Conservation (phyloP, 2,113 vertebrate species). For the Cavia porcellus region DNA sequence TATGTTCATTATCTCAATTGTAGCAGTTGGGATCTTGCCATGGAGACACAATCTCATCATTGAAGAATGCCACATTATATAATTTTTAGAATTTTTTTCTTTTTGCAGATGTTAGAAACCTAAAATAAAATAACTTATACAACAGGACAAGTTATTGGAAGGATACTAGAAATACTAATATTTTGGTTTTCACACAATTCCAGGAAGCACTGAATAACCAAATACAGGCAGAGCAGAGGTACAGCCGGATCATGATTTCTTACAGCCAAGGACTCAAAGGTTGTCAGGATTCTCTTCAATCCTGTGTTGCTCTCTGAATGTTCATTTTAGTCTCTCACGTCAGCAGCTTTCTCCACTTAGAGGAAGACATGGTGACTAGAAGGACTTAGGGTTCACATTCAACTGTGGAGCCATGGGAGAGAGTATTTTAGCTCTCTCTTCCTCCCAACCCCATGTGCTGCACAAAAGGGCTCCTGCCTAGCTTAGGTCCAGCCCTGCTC, state of each 20-base stretch:
- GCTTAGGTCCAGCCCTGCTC: background rate
- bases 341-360: background rate
- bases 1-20: background rate
- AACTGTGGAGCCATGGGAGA: background rate
- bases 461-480: background rate
- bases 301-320: background rate
- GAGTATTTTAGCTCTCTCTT: background rate
- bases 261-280: background rate
- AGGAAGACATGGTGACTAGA: background rate
- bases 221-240: background rate
- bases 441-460: background rate
- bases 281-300: background rate
- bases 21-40: background rate
- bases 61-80: background rate
- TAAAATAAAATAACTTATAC: background rate
- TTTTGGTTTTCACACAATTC: background rate
- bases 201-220: background rate
- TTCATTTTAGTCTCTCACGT: background rate
- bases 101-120: conserved; percentile 23
- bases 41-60: background rate
- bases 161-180: background rate
- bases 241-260: background rate
- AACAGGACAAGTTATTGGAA: background rate
- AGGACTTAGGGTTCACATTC: background rate
- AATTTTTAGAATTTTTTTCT: background rate